Base-by-base conservation (phyloP, 2,797 vertebrate species). In the Toxotes lorentzi region DNA sequence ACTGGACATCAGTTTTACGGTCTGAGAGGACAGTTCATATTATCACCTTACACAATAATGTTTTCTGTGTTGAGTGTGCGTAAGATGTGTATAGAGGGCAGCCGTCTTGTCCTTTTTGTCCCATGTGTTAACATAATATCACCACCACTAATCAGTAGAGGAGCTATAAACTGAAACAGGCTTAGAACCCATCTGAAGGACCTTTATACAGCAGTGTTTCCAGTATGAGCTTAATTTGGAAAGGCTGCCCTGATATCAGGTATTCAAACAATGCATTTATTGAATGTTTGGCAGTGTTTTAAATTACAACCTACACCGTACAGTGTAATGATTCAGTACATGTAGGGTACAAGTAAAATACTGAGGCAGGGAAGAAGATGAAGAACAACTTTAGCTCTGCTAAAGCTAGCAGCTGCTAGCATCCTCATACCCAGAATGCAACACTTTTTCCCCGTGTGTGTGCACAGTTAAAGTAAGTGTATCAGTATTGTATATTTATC, bases 31-130 rank as follows among this genome's bases (percentile, higher is more conserved):
- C 65, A 1, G 43, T 32, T 76, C 43, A 58, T 61, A 75, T 59
- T 17, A 68, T 75, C 48, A 35, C 4, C 62, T 32, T 40, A 73
- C 32, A 4, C 17, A 21, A 27, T 63, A 1, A 66, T 56, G 43
- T 61, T 23, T 73, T 54, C 54, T 14, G 8, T 41, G 65, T 73
- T 30, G 40, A 19, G 19, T 12, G 41, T 53, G 57, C 4, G 0
- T 27, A 7, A 43, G 67, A 40, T 7, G 57, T 41, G 45, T 43
- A 11, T 6, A 40, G 60, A 68, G 43, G 61, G 32, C 67, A 45
- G 58, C 3, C n/a, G 54, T 59, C 32, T 64, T n/a, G 76, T 82
- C 88, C 82, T 60, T 32, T 75, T n/a, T 45, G 79, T 79, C 82
- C 78, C 34, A 0, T 2, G 38, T 68, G 65, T 65, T 80, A 66